Conservation (phyloP, 2,113 vertebrate species). For the Fukomys damarensis region DNA sequence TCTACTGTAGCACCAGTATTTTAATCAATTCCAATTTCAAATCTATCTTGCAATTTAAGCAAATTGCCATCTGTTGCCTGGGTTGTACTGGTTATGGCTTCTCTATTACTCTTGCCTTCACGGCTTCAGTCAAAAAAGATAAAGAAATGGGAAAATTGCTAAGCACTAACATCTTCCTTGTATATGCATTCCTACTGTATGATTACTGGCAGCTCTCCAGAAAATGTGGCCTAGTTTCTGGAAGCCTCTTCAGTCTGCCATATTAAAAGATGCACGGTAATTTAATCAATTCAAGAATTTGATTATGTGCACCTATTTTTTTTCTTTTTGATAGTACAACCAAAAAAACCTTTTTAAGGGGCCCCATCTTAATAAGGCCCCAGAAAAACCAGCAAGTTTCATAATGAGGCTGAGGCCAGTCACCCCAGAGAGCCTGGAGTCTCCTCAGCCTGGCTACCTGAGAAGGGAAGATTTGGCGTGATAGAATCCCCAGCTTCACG, state of each 20-base stretch:
- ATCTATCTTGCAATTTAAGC: slow-evolving; percentile 71
- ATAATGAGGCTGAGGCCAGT: not conserved
- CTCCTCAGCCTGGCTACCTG: not conserved
- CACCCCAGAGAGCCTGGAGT: not conserved
- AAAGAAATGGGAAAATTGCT: not conserved
- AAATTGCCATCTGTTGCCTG: slow-evolving; percentile 66
- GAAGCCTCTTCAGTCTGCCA: slow-evolving; percentile 57
- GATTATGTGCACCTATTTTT: slow-evolving; percentile 23
- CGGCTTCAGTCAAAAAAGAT: slow-evolving; percentile 7
- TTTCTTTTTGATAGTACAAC: slow-evolving; percentile 4
- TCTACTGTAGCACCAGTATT: slow-evolving; percentile 40
- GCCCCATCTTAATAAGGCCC: not conserved
- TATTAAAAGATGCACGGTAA: slow-evolving; percentile 52
- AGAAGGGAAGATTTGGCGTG: too few relatives aligned
- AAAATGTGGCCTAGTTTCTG: slow-evolving; percentile 59
- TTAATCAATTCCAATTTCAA: slow-evolving; percentile 73
- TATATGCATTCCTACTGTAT: not conserved
- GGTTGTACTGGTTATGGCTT: slow-evolving; percentile 19
- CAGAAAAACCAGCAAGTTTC: not conserved
- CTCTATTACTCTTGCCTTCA: not conserved
- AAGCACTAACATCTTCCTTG: slow-evolving; percentile 23
- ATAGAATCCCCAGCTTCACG: not conserved
- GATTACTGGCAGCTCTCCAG: slow-evolving; percentile 65
- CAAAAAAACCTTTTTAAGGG: not conserved
- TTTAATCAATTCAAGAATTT: slow-evolving; percentile 64